Evolutionary conservation across 1,140 invertebrate species (phyloP).

Genomic region (Belonocnema kinseyi): DNA sequence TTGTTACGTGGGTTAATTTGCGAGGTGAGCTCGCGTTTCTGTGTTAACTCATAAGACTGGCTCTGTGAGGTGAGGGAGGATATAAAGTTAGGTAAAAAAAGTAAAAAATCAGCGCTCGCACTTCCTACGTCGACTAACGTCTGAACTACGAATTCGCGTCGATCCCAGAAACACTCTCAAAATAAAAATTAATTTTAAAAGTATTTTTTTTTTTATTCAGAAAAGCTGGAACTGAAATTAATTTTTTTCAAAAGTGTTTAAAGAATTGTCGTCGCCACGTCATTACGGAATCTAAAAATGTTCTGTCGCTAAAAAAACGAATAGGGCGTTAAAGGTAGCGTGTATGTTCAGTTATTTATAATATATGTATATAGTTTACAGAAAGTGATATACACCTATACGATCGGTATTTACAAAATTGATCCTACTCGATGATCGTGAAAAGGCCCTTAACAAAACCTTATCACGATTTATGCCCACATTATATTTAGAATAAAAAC

Average conservation of each 20-base stretch:
- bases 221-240: background rate
- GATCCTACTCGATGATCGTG: constrained; percentile 58
- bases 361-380: constrained; percentile 61
- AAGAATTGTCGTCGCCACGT: constrained; percentile 19
- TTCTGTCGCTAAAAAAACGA: constrained; percentile 8
- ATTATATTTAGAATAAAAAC: constrained; percentile 62
- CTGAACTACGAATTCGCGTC: constrained; percentile 29
- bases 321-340: constrained; percentile 9
- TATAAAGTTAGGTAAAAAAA: constrained; percentile 44
- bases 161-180: constrained; percentile 4
- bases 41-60: constrained; percentile 45
- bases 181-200: background rate
- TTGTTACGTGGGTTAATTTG: constrained; percentile 42
- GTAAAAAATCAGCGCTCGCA: constrained; percentile 36
- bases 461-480: constrained; percentile 65
- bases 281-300: background rate
- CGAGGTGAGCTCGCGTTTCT: constrained; percentile 15
- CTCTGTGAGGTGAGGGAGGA: constrained; percentile 41
- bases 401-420: constrained; percentile 62
- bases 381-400: constrained; percentile 55
- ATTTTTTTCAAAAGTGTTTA: background rate
- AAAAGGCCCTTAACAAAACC: constrained; percentile 44
- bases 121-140: constrained; percentile 16
- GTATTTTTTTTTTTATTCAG: background rate
- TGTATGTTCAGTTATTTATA: constrained; percentile 40